Evolutionary conservation across 2,797 vertebrate species (phyloP).

Genomic region (Carapus acus): DNA sequence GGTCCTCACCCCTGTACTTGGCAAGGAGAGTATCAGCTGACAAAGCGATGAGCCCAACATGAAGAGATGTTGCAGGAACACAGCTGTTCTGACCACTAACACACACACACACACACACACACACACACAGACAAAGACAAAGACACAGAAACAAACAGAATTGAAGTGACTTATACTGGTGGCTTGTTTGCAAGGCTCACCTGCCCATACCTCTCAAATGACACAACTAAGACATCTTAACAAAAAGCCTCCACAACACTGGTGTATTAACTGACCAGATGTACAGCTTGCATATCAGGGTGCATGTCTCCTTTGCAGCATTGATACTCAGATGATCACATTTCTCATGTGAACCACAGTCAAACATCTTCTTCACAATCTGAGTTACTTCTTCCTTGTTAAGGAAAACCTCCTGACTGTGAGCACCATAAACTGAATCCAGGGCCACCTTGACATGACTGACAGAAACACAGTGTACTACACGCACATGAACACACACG

Average conservation of each 20-base stretch:
- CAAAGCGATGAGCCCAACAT: conserved; percentile 72
- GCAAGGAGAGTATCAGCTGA: conserved; percentile 71
- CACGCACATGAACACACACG: conserved; percentile 8
- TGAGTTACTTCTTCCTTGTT: conserved; percentile 56
- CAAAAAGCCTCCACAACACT: no score
- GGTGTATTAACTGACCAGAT: conserved; percentile 71
- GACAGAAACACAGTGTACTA: conserved; percentile 64
- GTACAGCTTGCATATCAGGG: conserved; percentile 69
- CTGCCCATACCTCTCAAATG: no score
- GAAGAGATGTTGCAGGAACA: conserved; percentile 63
- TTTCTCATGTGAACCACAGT: conserved; percentile 54
- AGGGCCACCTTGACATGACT: conserved; percentile 49
- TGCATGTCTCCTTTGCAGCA: conserved; percentile 60
- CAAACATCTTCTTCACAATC: conserved; percentile 71
- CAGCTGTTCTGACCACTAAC: conserved; percentile 58
- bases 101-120: conserved; percentile 15
- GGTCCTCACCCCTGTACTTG: conserved; percentile 75
- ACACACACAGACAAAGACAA: conserved; percentile 1
- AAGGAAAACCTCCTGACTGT: conserved; percentile 35
- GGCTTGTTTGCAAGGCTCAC: no score
- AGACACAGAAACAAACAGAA: no score
- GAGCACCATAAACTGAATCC: conserved; percentile 7
- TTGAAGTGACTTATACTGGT: no score
- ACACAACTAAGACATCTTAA: no score
- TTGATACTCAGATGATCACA: conserved; percentile 51